Evolutionary conservation across 2,797 vertebrate species (phyloP), one percentile per base, ranked within the genome.

Genomic region (Alfaro cultratus): DNA sequence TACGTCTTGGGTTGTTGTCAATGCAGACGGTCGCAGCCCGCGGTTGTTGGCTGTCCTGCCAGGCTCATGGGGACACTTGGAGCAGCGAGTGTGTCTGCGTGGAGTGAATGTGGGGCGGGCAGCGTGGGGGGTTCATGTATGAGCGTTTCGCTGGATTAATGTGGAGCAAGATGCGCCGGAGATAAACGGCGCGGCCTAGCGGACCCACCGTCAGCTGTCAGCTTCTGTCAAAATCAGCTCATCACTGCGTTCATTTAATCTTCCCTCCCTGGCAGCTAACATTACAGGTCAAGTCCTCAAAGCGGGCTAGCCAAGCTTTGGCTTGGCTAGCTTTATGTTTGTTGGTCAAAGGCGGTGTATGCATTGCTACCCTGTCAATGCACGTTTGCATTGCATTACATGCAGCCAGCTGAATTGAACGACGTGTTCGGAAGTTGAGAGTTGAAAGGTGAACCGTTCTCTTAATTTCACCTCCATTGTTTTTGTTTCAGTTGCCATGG

Each of bases 101-200:
- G 77, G 46, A 43, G 67, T 45, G 13, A 29, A 5, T 23, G 1
- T 39, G 74, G 73, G 39, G 11, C 64, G 81, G 60, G 79, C 1
- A 57, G 64, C 78, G 80, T 4, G 57, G 51, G 82, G 82, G 62
- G 10, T 18, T 31, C 15, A 49, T 51, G 77, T 85, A 31, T 84
- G 73, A 86, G 86, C 23, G 79, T 87, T 83, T 86, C 41, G 46
- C 76, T 84, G 89, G 87, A 87, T 91, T 92, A 80, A 77, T 90
- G 87, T 88, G 84, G 80, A 89, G 91, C 1, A 47, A 90, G 87
- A 92, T 86, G 45, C 81, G 74, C 73, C 81, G 76, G 81, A 73
- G 83, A 89, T 43, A 84, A 88, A 86, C 82, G 85, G 2, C 78
- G 85, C 88, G 93, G 93, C 94, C 91, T 92, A 88, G 77, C 55